A percentile compares a stretch with the other conserved stretches of the same genome.
Conservation (phyloP, 2,113 vertebrate genomes). For the Apteryx mantelli region DNA sequence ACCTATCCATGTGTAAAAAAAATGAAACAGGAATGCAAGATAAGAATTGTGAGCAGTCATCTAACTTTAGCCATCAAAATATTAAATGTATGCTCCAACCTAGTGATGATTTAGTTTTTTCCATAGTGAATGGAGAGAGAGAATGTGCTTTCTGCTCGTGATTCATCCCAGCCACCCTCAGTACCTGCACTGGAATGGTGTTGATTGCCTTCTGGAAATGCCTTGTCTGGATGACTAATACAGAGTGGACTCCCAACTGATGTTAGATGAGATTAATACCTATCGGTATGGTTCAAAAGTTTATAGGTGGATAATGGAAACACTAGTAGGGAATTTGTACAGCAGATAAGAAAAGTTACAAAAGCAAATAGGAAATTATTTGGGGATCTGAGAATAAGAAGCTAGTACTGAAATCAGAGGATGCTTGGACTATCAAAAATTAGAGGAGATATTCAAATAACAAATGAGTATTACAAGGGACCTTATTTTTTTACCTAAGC, state of each 20-base stretch:
- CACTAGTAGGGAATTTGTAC: not conserved
- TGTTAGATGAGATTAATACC: not conserved
- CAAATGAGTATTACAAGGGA: not conserved
- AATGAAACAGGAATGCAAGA: not conserved
- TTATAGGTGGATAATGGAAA: not conserved
- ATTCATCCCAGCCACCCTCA: not conserved
- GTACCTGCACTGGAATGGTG: not conserved
- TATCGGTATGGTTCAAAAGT: not conserved
- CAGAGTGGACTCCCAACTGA: fast-evolving
- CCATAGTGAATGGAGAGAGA: not conserved
- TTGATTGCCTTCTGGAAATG: not conserved
- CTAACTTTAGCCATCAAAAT: not conserved
- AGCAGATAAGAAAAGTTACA: not conserved
- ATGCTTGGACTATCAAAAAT: not conserved
- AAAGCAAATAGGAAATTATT: not conserved
- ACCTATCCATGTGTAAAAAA: not conserved
- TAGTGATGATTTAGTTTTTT: not conserved
- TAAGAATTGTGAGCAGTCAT: not conserved
- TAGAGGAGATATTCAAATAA: not conserved
- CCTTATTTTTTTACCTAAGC: not conserved
- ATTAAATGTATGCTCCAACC: not conserved
- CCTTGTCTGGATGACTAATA: not conserved
- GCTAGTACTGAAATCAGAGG: not conserved
- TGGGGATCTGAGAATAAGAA: not conserved
- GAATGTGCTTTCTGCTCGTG: not conserved